A percentile compares a stretch with the other conserved stretches of the same genome.
Evolutionary conservation across 2,113 vertebrate genomes (phyloP).

Genomic region (Aix galericulata): DNA sequence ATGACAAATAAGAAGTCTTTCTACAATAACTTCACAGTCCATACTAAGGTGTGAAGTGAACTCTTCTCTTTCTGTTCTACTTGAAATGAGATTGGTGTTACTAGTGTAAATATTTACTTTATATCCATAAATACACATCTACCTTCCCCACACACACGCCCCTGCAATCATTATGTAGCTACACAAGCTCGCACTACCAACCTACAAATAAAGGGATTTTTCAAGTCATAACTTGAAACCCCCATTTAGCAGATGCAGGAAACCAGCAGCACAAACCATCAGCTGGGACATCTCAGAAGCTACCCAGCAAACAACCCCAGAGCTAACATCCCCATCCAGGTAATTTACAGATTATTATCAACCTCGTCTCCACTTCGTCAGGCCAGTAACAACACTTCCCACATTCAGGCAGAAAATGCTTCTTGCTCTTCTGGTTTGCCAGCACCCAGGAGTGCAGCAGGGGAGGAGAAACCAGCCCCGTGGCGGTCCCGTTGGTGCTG

Average conservation of each 20-base stretch:
- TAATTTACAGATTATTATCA: neutral
- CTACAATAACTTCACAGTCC: neutral
- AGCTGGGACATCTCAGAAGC: neutral
- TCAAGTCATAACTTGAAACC: neutral
- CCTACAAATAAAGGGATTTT: neutral
- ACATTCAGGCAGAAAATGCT: neutral
- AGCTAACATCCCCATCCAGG: neutral
- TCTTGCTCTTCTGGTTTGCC: neutral
- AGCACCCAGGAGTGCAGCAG: neutral
- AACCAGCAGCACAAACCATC: neutral
- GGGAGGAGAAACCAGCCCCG: neutral
- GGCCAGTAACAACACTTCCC: neutral
- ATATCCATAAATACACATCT: neutral
- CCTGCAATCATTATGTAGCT: neutral
- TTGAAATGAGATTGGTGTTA: neutral
- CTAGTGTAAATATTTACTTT: slow-evolving; percentile 18
- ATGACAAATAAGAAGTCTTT: neutral
- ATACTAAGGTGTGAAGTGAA: neutral
- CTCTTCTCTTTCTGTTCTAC: neutral
- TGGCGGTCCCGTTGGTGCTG: neutral
- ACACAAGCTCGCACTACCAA: neutral
- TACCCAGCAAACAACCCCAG: neutral
- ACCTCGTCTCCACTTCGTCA: neutral
- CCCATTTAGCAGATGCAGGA: neutral
- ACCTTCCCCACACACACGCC: neutral